A percentile compares a stretch with the other conserved stretches of the same genome.
Evolutionary conservation across 2,797 vertebrate species (phyloP).

Genomic region (Sebastes nivosus): DNA sequence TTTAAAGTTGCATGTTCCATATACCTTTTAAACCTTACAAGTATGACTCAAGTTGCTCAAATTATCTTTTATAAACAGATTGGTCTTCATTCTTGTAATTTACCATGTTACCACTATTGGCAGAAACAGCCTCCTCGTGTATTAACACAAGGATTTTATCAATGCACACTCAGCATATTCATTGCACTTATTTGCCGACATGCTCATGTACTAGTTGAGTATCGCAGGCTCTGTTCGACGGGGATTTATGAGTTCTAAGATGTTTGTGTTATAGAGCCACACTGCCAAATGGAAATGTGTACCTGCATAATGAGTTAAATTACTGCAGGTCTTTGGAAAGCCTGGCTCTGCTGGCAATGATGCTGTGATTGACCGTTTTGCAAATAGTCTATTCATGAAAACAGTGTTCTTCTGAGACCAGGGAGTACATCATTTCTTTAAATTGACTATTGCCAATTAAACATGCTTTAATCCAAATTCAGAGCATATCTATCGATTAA

Average conservation of each 20-base stretch:
- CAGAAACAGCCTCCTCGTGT: not conserved
- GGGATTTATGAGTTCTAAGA: not conserved
- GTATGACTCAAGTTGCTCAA: not conserved
- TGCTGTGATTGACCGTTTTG: no score
- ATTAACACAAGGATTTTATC: not conserved
- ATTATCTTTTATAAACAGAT: not conserved
- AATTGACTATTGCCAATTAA: not conserved
- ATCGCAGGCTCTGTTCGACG: not conserved
- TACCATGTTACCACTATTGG: not conserved
- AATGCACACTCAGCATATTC: not conserved
- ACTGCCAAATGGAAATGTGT: not conserved
- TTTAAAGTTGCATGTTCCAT: not conserved
- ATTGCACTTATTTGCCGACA: not conserved
- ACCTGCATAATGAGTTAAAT: not conserved
- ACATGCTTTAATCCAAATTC: no score
- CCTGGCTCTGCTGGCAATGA: not conserved
- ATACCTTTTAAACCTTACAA: not conserved
- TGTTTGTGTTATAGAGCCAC: not conserved
- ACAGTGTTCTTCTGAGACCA: not conserved
- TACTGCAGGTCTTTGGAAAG: not conserved
- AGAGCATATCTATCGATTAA: no score
- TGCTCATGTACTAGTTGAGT: not conserved
- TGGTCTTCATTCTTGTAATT: not conserved
- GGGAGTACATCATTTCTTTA: not conserved
- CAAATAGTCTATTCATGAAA: no score